Conservation (phyloP, 2,797 vertebrate species). For the Cynodonichthys magdalenae region DNA sequence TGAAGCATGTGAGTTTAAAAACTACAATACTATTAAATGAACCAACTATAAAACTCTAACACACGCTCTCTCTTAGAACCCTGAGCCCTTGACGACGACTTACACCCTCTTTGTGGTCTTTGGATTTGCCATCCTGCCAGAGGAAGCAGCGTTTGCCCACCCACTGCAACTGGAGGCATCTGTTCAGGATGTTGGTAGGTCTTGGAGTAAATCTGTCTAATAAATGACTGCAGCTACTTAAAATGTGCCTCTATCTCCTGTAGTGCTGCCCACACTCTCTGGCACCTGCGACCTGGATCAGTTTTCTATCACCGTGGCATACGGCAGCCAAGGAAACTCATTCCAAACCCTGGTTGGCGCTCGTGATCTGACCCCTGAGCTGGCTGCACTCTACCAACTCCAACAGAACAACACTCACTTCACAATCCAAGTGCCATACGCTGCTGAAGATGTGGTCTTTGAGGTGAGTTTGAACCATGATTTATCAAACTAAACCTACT, state of each 20-base stretch:
- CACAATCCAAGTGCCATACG: slow-evolving; percentile 64
- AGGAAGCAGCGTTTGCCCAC: slow-evolving; percentile 65
- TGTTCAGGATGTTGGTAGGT: slow-evolving; percentile 74
- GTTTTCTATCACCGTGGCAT: slow-evolving; percentile 67
- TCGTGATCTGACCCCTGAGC: slow-evolving; percentile 46
- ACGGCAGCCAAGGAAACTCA: slow-evolving; percentile 63
- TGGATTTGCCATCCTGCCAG: slow-evolving; percentile 75
- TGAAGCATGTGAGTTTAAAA: slow-evolving; percentile 63
- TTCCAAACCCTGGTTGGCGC: slow-evolving; percentile 63
- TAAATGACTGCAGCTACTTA: neutral
- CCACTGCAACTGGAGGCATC: slow-evolving; percentile 37
- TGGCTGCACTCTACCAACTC: slow-evolving; percentile 35
- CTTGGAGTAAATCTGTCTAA: neutral
- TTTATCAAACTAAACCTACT: no score
- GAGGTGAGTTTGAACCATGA: slow-evolving; percentile 62
- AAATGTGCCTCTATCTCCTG: neutral
- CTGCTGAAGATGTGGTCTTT: slow-evolving; percentile 40
- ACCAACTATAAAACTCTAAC: no score
- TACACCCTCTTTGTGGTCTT: slow-evolving; percentile 71
- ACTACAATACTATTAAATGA: no score
- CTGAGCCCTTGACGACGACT: slow-evolving; percentile 42
- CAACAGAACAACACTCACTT: slow-evolving; percentile 69
- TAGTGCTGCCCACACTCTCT: slow-evolving; percentile 68
- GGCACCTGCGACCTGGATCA: slow-evolving; percentile 72
- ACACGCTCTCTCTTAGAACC: slow-evolving; percentile 50